A percentile compares a stretch with the other conserved stretches of the same genome.
phyloP scores from a whole-genome alignment of 2,797 vertebrate genomes.

The Muscicapa striata region DNA sequence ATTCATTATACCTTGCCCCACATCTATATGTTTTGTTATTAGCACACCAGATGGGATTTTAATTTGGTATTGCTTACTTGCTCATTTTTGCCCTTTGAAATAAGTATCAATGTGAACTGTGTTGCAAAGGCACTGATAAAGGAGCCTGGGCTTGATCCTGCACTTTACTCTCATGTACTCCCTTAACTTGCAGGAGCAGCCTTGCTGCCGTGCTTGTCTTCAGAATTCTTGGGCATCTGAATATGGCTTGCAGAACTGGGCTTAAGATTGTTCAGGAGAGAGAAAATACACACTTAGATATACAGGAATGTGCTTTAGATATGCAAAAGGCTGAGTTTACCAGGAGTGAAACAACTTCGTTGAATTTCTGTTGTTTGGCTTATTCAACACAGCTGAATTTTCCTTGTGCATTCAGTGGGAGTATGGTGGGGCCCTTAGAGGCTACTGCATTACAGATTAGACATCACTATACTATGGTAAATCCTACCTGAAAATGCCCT shows the following conservation, averaged over 20 bases:
- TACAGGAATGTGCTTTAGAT: neutral
- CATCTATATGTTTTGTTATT: constrained; percentile 73
- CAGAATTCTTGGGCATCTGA: neutral
- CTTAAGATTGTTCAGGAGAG: neutral
- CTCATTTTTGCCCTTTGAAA: constrained; percentile 57
- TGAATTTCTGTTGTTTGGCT: neutral
- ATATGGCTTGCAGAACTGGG: neutral
- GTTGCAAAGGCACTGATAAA: constrained; percentile 28
- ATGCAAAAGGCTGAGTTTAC: neutral
- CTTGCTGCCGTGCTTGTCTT: neutral
- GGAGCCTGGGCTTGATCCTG: neutral
- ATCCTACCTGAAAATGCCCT: neutral
- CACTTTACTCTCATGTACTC: neutral
- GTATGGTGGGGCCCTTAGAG: neutral
- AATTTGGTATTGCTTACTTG: constrained; percentile 68
- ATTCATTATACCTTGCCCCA: constrained; percentile 69
- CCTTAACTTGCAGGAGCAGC: neutral
- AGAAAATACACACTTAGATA: neutral
- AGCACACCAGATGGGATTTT: constrained; percentile 66
- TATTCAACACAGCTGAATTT: neutral
- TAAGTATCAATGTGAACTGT: constrained; percentile 37
- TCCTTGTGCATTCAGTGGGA: neutral
- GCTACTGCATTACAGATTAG: neutral
- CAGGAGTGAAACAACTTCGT: neutral
- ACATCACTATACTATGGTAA: neutral